Evolutionary conservation across 2,113 vertebrate genomes (phyloP).

Genomic region (Dunckerocampus dactyliophorus): DNA sequence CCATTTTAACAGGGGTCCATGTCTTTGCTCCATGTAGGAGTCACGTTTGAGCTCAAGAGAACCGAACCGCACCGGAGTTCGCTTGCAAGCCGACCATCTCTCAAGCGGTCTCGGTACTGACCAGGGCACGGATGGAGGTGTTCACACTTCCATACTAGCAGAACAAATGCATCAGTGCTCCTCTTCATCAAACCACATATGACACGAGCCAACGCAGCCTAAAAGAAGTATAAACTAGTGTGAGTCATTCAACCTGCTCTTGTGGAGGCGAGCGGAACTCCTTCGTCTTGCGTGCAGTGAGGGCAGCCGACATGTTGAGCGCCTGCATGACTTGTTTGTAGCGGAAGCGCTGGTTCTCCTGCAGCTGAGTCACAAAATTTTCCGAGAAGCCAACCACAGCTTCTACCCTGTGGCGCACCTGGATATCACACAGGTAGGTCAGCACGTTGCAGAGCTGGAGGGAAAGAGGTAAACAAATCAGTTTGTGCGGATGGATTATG

Average conservation of each 20-base stretch:
- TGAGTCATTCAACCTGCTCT: constrained; percentile 81
- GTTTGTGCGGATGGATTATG: not conserved
- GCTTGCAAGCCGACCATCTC: too few species aligned
- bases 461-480: constrained; percentile 15
- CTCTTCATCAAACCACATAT: too few species aligned
- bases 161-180: too few species aligned
- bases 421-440: constrained; percentile 91
- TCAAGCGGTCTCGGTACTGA: too few species aligned
- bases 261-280: constrained; percentile 92
- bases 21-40: too few species aligned
- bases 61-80: too few species aligned
- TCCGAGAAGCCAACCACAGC: constrained; percentile 89
- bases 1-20: too few species aligned
- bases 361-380: constrained; percentile 84
- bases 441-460: constrained; percentile 89
- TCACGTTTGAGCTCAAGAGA: too few species aligned
- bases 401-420: constrained; percentile 90
- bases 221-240: too few species aligned
- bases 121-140: too few species aligned
- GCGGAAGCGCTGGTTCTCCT: constrained; percentile 89
- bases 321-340: constrained; percentile 95
- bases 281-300: constrained; percentile 91
- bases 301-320: constrained; percentile 93
- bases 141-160: too few species aligned
- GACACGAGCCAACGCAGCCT: too few species aligned